These are phyloP conservation scores for Rhadina sibilatrix DNA, from an alignment of 2,113 vertebrate genomes.

Conservation along the genomic window DNA sequence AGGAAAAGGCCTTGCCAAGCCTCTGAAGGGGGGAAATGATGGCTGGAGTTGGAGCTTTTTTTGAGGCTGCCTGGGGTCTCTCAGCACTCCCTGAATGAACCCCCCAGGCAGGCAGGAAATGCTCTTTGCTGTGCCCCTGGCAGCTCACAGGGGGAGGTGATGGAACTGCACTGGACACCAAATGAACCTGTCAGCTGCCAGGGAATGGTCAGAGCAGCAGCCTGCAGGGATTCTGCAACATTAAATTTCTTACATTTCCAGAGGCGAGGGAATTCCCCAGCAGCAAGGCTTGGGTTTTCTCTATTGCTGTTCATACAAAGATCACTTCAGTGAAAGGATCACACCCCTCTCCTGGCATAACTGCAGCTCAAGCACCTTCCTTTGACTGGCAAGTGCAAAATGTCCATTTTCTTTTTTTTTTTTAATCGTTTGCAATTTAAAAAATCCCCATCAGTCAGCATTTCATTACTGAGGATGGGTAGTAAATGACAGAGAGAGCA, in stretches of 20 bases:
- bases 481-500: background rate
- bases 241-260: background rate
- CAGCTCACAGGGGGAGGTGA: background rate
- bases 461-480: background rate
- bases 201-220: background rate
- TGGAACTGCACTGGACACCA: background rate
- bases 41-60: background rate
- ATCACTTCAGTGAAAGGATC: background rate
- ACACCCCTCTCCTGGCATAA: background rate
- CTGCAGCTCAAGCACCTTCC: background rate
- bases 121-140: background rate
- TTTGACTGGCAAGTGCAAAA: background rate
- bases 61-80: background rate
- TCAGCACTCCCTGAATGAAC: background rate
- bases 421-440: background rate
- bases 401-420: no score
- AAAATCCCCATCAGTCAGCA: background rate
- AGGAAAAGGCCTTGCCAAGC: background rate
- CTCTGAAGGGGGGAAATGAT: background rate
- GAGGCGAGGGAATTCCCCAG: background rate
- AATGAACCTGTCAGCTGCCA: background rate
- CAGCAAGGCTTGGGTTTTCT: background rate
- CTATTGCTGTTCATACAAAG: background rate
- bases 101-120: conserved; percentile 20
- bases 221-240: background rate